Percentiles rank a stretch among this genome's conserved stretches.
Conservation (phyloP, 2,113 vertebrate species). For the Leptocoma aspasia region DNA sequence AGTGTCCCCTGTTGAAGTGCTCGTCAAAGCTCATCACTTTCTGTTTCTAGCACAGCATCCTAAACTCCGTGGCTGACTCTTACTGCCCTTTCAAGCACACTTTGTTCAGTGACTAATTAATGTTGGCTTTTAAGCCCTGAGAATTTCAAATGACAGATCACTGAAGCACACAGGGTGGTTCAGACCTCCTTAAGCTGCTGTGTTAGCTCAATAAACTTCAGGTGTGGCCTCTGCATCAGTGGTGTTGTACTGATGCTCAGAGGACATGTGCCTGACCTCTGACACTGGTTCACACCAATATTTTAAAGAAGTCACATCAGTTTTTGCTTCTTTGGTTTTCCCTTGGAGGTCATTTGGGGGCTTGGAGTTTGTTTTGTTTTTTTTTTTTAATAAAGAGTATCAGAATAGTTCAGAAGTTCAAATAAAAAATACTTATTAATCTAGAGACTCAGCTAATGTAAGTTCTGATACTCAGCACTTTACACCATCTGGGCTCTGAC, state of each 20-base stretch:
- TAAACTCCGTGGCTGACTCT: neutral
- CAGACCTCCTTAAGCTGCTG: neutral
- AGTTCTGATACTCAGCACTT: conserved; percentile 22
- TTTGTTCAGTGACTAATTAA: neutral
- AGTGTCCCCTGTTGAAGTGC: neutral
- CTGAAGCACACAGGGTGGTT: neutral
- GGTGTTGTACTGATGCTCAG: neutral
- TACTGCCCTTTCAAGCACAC: neutral
- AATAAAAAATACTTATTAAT: neutral
- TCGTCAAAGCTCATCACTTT: neutral
- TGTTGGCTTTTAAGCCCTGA: neutral
- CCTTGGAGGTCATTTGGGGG: neutral
- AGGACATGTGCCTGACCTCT: neutral
- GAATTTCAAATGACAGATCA: neutral
- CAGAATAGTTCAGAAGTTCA: neutral
- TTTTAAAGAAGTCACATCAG: neutral
- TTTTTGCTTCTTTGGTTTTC: neutral
- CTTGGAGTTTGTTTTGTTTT: neutral
- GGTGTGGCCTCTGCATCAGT: neutral
- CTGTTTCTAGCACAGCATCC: neutral
- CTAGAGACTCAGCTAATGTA: neutral
- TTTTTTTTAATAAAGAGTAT: neutral
- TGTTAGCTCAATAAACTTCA: neutral
- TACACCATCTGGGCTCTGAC: neutral
- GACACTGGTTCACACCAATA: neutral